Percentiles rank a stretch among this genome's conserved stretches.
Conservation (phyloP, 2,888 invertebrate species). For the Leucoptera coffeella region DNA sequence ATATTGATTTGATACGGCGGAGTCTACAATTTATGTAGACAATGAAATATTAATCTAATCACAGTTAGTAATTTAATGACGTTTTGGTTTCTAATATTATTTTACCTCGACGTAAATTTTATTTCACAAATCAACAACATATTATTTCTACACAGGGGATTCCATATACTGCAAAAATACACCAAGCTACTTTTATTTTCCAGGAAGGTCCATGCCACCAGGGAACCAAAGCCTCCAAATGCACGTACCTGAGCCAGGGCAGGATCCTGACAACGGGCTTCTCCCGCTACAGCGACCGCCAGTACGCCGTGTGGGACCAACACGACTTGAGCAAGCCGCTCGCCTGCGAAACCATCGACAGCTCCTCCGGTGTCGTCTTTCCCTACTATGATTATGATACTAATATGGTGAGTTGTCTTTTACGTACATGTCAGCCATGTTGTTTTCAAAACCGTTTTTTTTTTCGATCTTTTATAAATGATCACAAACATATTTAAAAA, state of each 20-base stretch:
- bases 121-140: too few species aligned
- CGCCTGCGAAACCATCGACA: slow-evolving; percentile 69
- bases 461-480: too few species aligned
- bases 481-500: too few species aligned
- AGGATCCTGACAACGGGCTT: slow-evolving; percentile 87
- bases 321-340: slow-evolving; percentile 61
- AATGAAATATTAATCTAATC: too few species aligned
- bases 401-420: slow-evolving; percentile 64
- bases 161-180: background rate
- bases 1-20: too few species aligned
- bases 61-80: too few species aligned
- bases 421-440: too few species aligned
- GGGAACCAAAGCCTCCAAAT: slow-evolving; percentile 82
- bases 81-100: too few species aligned
- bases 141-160: too few species aligned
- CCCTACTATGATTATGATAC: slow-evolving; percentile 92
- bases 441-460: too few species aligned
- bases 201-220: slow-evolving; percentile 82
- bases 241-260: slow-evolving; percentile 76
- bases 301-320: slow-evolving; percentile 83
- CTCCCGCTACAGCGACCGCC: slow-evolving; percentile 87
- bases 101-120: too few species aligned
- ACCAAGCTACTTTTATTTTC: background rate
- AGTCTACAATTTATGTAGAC: too few species aligned
- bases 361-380: slow-evolving; percentile 82